Evolutionary conservation across 30 jellyfish, hydroid and myxozoan species (phyloP).

Genomic region (Turritopsis dohrnii): DNA sequence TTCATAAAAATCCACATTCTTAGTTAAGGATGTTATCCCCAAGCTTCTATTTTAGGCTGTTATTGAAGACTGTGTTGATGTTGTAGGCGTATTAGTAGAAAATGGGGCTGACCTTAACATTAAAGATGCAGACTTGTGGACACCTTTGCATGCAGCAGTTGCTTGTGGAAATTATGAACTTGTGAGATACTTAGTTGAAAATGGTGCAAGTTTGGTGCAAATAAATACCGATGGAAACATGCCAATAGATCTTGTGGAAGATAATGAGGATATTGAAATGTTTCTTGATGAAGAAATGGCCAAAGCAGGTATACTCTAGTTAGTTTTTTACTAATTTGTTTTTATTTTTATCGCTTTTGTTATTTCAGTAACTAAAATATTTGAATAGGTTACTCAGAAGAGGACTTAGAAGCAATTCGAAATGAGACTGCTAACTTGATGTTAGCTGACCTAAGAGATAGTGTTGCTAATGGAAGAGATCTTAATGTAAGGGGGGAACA

Average conservation of each 20-base stretch:
- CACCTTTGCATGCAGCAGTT: slow-evolving; percentile 98
- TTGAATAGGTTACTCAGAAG: slow-evolving; percentile 68
- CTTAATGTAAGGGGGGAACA: slow-evolving; percentile 50
- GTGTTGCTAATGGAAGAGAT: slow-evolving; percentile 60
- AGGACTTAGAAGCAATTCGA: slow-evolving; percentile 70
- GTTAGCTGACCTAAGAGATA: slow-evolving; percentile 72
- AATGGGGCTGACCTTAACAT: slow-evolving; percentile 74
- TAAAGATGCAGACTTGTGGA: slow-evolving; percentile 93
- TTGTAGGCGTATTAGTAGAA: slow-evolving; percentile 69
- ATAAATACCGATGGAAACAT: slow-evolving; percentile 93
- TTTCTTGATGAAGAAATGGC: slow-evolving; percentile 77
- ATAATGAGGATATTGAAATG: slow-evolving; percentile 73
- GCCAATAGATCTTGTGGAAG: slow-evolving; percentile 96
- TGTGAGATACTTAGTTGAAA: slow-evolving; percentile 57
- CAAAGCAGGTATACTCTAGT: slow-evolving; percentile 39
- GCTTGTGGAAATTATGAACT: slow-evolving; percentile 88
- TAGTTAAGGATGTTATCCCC: too few species aligned
- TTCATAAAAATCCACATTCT: neutral
- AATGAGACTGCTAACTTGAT: slow-evolving; percentile 69
- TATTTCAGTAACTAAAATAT: neutral
- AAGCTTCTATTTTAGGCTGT: slow-evolving; percentile 56
- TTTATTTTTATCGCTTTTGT: neutral
- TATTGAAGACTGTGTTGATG: slow-evolving; percentile 92
- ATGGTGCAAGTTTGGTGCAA: slow-evolving; percentile 92
- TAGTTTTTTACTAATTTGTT: neutral